Percentiles rank a stretch among this genome's conserved stretches.
These are phyloP conservation scores for Cyphomyrus discorhynchus DNA, from an alignment of 2,113 vertebrate species.

Conservation along the genomic window DNA sequence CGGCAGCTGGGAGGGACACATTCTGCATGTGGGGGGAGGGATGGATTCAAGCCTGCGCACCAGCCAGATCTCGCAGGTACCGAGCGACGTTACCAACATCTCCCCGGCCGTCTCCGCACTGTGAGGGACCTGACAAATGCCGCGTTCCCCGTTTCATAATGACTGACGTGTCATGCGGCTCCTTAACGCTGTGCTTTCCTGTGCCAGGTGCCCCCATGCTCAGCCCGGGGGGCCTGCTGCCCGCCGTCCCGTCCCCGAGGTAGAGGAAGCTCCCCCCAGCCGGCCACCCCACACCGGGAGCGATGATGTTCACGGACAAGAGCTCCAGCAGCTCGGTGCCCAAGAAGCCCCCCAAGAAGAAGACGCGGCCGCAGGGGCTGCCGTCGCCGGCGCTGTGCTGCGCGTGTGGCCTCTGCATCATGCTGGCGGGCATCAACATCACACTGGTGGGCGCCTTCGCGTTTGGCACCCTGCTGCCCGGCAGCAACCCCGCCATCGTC, in stretches of 20 bases:
- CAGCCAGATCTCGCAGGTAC: background rate
- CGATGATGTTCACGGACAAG: conserved; percentile 63
- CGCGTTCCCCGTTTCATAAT: background rate
- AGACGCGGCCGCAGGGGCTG: conserved; percentile 58
- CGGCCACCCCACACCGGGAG: background rate
- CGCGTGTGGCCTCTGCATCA: conserved; percentile 85
- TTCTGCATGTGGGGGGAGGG: background rate
- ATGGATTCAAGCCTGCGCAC: background rate
- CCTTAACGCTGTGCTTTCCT: background rate
- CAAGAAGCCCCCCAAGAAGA: conserved; percentile 56
- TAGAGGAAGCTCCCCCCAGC: background rate
- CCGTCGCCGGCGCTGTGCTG: conserved; percentile 87
- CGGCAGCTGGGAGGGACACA: background rate
- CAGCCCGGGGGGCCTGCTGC: background rate
- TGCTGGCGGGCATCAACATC: conserved; percentile 92
- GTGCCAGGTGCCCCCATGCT: background rate
- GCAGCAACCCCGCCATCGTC: conserved; percentile 78
- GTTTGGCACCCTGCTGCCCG: conserved; percentile 71
- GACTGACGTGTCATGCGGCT: background rate
- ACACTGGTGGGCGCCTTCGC: conserved; percentile 88
- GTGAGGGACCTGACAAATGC: background rate
- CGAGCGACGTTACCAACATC: background rate
- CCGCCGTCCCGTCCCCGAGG: background rate
- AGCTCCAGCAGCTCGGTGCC: conserved; percentile 50
- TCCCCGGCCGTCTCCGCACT: background rate